These are phyloP conservation scores for Salpingus planirostris DNA, from an alignment of 2,888 invertebrate genomes.

Conservation along the genomic window DNA sequence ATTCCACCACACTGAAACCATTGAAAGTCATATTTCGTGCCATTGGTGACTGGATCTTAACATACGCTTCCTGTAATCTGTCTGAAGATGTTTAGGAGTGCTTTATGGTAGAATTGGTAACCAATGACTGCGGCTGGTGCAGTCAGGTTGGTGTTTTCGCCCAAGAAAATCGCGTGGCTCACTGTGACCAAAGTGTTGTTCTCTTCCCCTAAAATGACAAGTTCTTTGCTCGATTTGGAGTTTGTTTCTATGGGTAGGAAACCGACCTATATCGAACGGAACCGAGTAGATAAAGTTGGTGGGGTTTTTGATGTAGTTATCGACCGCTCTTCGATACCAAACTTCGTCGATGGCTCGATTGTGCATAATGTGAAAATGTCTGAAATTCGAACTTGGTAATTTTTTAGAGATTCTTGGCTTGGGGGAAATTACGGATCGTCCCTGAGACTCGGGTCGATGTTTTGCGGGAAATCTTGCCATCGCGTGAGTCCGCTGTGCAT, in stretches of 20 bases:
- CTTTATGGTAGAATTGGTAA: slow-evolving; percentile 76
- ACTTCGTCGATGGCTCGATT: slow-evolving; percentile 76
- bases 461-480: slow-evolving; percentile 69
- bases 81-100: slow-evolving; percentile 66
- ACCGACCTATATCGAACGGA: slow-evolving; percentile 57
- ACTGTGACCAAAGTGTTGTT: slow-evolving; percentile 70
- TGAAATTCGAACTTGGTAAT: slow-evolving; percentile 30
- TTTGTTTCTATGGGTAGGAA: not conserved
- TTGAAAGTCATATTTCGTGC: not conserved
- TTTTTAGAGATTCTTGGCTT: not conserved
- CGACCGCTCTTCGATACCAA: slow-evolving; percentile 83
- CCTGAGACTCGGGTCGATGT: slow-evolving; percentile 40
- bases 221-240: too few relatives aligned
- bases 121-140: slow-evolving; percentile 66
- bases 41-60: too few relatives aligned
- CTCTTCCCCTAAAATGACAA: slow-evolving; percentile 26
- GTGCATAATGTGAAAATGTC: slow-evolving; percentile 66
- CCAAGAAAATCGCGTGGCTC: slow-evolving; percentile 72
- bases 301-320: slow-evolving; percentile 69
- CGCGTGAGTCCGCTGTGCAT: slow-evolving; percentile 85
- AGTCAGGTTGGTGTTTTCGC: slow-evolving; percentile 36
- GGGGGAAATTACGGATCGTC: slow-evolving; percentile 29
- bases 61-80: slow-evolving; percentile 71
- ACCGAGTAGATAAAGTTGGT: slow-evolving; percentile 77
- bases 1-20: slow-evolving; percentile 24